Conservation (phyloP, 2,113 vertebrate species). For the Pelecanus crispus region DNA sequence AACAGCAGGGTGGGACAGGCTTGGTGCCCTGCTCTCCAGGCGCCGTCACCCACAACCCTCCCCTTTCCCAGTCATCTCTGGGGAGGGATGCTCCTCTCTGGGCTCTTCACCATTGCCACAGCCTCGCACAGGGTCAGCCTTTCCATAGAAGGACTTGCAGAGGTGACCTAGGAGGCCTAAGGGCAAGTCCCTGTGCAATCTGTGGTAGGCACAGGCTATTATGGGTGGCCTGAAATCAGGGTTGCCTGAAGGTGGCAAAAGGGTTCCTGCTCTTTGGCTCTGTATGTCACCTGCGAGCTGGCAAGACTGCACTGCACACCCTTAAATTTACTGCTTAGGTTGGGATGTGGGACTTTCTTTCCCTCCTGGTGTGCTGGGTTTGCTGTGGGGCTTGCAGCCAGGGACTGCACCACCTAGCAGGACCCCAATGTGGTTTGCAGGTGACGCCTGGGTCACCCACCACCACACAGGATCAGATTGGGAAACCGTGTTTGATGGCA, state of each 20-base stretch:
- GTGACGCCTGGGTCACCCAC: background rate
- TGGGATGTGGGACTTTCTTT: background rate
- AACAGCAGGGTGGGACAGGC: background rate
- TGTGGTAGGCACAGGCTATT: background rate
- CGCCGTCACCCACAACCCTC: background rate
- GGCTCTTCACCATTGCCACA: fast-evolving
- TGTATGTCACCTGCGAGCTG: background rate
- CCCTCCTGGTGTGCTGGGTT: background rate
- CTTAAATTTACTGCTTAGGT: background rate
- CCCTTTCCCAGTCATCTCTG: background rate
- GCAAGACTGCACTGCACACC: background rate
- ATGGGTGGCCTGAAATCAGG: background rate
- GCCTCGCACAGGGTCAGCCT: background rate
- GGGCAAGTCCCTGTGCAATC: no score
- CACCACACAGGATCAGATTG: no score
- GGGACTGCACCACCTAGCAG: background rate
- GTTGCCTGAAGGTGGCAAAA: background rate
- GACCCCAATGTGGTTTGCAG: background rate
- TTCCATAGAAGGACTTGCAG: background rate
- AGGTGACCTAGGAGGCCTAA: background rate
- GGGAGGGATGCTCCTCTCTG: background rate
- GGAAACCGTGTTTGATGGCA: background rate
- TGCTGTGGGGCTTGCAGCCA: background rate
- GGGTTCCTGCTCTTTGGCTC: background rate
- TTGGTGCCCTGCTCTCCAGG: background rate